Conservation (phyloP, 64 coral and sea anemone species). For the Montipora cactus region DNA sequence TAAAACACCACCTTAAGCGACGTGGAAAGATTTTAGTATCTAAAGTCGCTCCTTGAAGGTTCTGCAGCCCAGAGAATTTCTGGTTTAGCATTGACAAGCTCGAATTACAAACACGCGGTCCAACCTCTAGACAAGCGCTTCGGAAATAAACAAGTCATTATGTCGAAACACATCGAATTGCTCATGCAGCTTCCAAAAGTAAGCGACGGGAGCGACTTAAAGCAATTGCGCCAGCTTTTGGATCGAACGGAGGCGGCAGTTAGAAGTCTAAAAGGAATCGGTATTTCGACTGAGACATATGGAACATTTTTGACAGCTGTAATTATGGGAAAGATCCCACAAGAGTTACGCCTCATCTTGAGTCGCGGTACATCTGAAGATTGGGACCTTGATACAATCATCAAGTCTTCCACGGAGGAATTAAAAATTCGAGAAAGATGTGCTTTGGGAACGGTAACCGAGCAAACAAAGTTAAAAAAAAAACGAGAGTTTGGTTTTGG, state of each 20-base stretch:
- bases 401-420: conserved; percentile 28
- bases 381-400: conserved; percentile 31
- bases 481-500: no score
- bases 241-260: conserved; percentile 48
- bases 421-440: conserved; percentile 64
- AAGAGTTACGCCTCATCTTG: conserved; percentile 55
- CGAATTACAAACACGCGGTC: conserved; percentile 67
- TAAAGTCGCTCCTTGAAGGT: conserved; percentile 37
- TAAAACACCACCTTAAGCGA: background rate
- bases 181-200: conserved; percentile 60
- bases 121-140: conserved; percentile 38
- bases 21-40: conserved; percentile 70
- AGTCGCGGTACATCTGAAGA: conserved; percentile 41
- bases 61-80: conserved; percentile 54
- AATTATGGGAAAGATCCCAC: conserved; percentile 67
- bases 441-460: background rate
- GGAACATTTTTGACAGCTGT: conserved; percentile 61
- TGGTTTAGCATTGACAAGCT: conserved; percentile 55
- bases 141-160: conserved; percentile 65
- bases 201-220: conserved; percentile 15
- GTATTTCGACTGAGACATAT: conserved; percentile 40
- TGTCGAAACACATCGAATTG: conserved; percentile 69
- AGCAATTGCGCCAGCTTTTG: conserved; percentile 33
- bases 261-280: background rate
- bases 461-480: no score